These are phyloP conservation scores for Anser cygnoides DNA, from an alignment of 2,113 vertebrate genomes.

Conservation along the genomic window DNA sequence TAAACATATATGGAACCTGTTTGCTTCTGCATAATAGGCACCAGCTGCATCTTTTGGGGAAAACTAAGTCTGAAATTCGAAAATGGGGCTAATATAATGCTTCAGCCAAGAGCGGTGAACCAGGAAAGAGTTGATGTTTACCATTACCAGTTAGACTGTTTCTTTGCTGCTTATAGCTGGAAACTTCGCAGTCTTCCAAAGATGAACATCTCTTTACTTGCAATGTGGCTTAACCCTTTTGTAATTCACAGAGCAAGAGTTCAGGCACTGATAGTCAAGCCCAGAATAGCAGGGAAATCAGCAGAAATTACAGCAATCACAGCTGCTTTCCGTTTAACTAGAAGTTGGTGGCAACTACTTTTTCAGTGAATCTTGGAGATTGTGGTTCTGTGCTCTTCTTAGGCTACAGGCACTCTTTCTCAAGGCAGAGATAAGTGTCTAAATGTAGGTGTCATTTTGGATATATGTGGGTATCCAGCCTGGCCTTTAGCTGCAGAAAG, in stretches of 20 bases:
- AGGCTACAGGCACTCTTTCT: background rate
- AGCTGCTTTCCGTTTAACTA: background rate
- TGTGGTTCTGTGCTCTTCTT: accelerated
- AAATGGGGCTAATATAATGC: background rate
- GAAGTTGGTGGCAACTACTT: background rate
- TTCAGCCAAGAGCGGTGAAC: background rate
- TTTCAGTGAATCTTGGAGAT: background rate
- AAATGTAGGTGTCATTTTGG: background rate
- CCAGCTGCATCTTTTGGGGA: background rate
- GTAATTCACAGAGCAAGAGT: background rate
- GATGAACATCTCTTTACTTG: background rate
- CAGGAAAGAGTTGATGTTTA: background rate
- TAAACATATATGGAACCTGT: background rate
- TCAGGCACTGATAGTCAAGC: accelerated
- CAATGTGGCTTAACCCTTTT: background rate
- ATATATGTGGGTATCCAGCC: accelerated
- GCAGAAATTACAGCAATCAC: background rate
- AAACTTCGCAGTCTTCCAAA: background rate
- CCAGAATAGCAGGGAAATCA: background rate
- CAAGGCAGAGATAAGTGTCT: background rate
- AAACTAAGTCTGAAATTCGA: background rate
- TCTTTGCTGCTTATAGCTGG: background rate
- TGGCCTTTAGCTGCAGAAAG: background rate
- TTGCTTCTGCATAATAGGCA: background rate
- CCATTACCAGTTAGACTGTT: background rate